Evolutionary conservation across 2,113 vertebrate species (phyloP), one percentile per base, ranked within the genome.

Genomic region (Fregetta grallaria): DNA sequence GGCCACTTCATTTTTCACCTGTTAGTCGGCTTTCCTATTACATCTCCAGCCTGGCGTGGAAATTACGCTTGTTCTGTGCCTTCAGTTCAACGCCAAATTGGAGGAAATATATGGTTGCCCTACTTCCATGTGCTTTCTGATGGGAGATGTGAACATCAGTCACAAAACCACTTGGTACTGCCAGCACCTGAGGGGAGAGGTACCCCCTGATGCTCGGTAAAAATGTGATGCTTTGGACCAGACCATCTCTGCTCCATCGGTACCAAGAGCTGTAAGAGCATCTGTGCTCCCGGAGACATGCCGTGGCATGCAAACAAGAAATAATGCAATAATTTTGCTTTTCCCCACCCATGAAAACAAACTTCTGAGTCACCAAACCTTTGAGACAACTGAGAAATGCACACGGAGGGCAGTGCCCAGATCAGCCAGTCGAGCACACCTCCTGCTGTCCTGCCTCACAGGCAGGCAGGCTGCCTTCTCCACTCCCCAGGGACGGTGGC

Each of bases 1-100:
- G 76, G 53, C 67, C 62, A 30, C 82, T 89, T 88, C 20, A 68
- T 94, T 97, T 96, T 85, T 96, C 83, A 95, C 88, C 86, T 95
- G 42, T 62, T 89, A 76, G 89, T 72, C 86, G 49, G 56, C 45
- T 97, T 95, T 84, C 59, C 80, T 85, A 76, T 89, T 94, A 65
- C 40, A 55, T 52, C 77, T 95, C 80, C 89, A 94, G 73, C 63
- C 89, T 55, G 74, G 68, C 17, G 10, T 88, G 81, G 89, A 95
- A 96, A 95, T 90, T 53, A 79, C 1, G 0, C 71, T 82, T 72
- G 81, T 88, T 95, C 87, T 73, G 3, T 90, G 84, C 55, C 91
- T 70, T 50, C 0, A 1, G 71, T 81, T 91, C 73, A 76, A 82
- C 7, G 42, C 73, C 89, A 91, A 91, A 95, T 82, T 76, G 62